Percentiles rank a stretch among this genome's conserved stretches.
Conservation (phyloP, 2,797 vertebrate species). For the Setipinna tenuifilis region DNA sequence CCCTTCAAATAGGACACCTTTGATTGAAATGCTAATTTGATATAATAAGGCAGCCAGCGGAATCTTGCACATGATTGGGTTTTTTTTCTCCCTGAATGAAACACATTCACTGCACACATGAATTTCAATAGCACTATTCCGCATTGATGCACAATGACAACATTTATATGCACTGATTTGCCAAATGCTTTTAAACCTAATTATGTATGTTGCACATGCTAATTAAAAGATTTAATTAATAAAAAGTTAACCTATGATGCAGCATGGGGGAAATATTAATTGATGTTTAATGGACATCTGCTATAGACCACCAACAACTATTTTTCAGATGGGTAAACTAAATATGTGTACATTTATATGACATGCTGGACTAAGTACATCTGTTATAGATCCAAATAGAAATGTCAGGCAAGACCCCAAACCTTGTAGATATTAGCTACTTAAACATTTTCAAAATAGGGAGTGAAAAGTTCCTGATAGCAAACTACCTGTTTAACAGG, state of each 20-base stretch:
- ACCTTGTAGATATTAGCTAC: background rate
- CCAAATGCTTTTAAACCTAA: background rate
- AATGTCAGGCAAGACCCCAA: background rate
- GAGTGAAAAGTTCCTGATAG: background rate
- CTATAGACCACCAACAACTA: background rate
- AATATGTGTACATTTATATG: background rate
- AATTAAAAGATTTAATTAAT: background rate
- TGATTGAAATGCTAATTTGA: conserved; percentile 23
- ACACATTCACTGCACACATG: background rate
- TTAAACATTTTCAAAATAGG: background rate
- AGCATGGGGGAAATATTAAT: background rate
- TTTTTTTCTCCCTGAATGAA: background rate
- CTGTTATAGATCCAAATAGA: background rate
- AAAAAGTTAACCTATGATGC: background rate
- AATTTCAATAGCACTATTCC: conserved; percentile 22
- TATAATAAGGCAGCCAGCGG: background rate
- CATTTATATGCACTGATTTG: background rate
- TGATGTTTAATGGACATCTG: background rate
- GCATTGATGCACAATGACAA: background rate
- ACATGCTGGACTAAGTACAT: background rate
- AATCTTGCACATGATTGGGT: conserved; percentile 1
- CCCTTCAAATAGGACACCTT: conserved; percentile 20
- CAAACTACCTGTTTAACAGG: background rate
- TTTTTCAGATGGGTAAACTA: background rate
- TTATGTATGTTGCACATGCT: background rate